Base-by-base conservation (phyloP, 1,140 invertebrate genomes). In the Mactra quadrangularis region DNA sequence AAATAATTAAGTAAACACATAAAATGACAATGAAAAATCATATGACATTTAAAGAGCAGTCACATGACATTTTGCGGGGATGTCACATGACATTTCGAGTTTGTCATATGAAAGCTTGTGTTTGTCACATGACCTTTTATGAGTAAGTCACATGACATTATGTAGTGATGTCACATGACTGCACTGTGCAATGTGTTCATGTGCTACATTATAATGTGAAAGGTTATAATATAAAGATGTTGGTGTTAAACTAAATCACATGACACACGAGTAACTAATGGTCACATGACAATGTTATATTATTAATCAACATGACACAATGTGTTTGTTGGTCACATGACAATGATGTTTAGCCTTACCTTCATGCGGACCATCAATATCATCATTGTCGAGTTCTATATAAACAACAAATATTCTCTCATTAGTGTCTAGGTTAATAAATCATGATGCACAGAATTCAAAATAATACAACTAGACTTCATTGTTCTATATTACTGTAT, bases 311-410 rank as follows among this genome's bases (percentile, higher is more conserved):
- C 15, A 41, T 41, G 38, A 41, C 38, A 41, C 38, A 41, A 41
- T n/a, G n/a, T n/a, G n/a, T n/a, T 7, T 64, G 41, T 29, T 76
- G 60, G 76, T 78, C 76, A 78, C 76, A 78, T 78, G 76, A 78
- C 62, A 55, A 19, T 41, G 64, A 31, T 38, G 64, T 47, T 27
- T 33, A 15, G 19, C 19, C 77, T 81, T 81, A 81, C 77, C 77
- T 81, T 81, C 77, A 19, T 47, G 45, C 1, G 50, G 29, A 35
- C 77, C 77, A 81, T 81, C 77, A 57, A 81, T n/a, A 35, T 81
- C 77, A 57, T 81, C 77, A 81, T 81, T 81, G 45, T 81, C 77
- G 27, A 81, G 77, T 64, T 81, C 77, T 78, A 68, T 55, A 72
- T 15, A 45, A 64, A 31, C 53, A 75, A 60, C 53, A 74, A 17